Base-by-base conservation (phyloP, 92 coral and sea anemone genomes). In the Epizoanthus stellaris region DNA sequence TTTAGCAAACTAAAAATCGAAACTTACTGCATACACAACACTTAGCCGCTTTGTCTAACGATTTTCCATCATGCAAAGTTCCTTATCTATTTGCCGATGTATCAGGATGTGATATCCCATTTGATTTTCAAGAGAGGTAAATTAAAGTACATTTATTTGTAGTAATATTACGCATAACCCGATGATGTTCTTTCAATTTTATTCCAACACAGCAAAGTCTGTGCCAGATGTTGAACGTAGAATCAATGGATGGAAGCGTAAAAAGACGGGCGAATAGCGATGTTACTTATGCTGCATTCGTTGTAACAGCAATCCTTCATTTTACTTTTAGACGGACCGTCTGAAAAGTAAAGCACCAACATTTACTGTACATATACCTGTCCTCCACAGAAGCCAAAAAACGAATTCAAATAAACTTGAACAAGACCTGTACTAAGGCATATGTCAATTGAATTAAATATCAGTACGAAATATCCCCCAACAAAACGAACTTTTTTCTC, bases 341-440 rank as follows among this genome's bases (percentile, higher is more conserved):
- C 74, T 23, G 47, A 68, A 68, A 68, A 36, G 73, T n/a, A 68
- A 68, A 68, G 73, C 73, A 68, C 73, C 73, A 23, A 68, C 19
- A 68, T 68, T 68, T 68, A 68, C 40, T 68, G 77, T 47, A 72
- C 1, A 40, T 45, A 72, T 70, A 38, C 56, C 43, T 70, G 52
- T 39, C 56, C 56, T 67, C 45, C 72, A 23, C 52, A 5, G 52
- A 45, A 45, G 52, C 52, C 52, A 45, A 43, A 66, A 74, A 20
- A 74, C 80, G 65, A 74, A 74, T 74, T 74, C 80, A 74, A 74
- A 74, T 74, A 74, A 74, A 20, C 80, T 74, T 74, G 80, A 52
- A 74, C 64, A 21, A 20, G 80, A 75, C 65, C 66, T 75, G 80
- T 30, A 53, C 80, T 20, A 25, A 56, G 80, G 42, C 80, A 54